Base-by-base conservation (phyloP, 1,140 invertebrate species). In the Tyrophagus putrescentiae region DNA sequence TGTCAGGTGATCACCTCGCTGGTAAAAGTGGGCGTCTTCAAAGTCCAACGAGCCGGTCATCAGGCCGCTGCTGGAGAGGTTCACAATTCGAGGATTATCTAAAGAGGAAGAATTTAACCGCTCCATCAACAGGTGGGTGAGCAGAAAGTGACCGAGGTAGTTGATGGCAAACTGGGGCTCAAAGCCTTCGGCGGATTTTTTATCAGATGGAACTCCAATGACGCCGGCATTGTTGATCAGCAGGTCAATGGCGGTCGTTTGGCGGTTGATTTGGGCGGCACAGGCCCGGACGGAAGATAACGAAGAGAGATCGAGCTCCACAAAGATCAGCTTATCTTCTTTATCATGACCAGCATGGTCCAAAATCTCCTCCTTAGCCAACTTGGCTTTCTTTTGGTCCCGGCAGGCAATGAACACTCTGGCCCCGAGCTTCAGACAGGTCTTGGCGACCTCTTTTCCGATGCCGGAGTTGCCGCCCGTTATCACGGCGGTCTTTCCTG, bases 381-480 rank as follows among this genome's bases (percentile, higher is more conserved):
- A 62, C 74, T 85, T 80, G 69, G 84, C 90, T 68, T 80, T 81
- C 36, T 73, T 67, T 62, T 84, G 72, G 73, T 88, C 79, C 60
- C 87, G 73, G 69, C 89, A 91, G 4, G 85, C 87, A 73, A 92
- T 76, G 33, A 90, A 79, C 31, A 92, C 80, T 67, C 77, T 80
- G 1, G 85, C 89, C 4, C 83, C 79, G 63, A 83, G 70, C 52
- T 72, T 76, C 0, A 85, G 86, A 58, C 90, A 71, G 62, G 83
- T 80, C 59, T 75, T 71, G 0, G 81, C 84, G 11, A 85, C 83
- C 72, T 86, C 84, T 73, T 83, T 84, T 9, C 91, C 91, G 64
- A 96, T 87, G 16, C 89, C 92, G 36, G 79, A 80, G 70, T 87
- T 92, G 0, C 81, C 80, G 45, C 89, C 89, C 13, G 89, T 93